Evolutionary conservation across 2,888 invertebrate species (phyloP), one percentile per base, ranked within the genome.

Genomic region (Morinoia aosen): DNA sequence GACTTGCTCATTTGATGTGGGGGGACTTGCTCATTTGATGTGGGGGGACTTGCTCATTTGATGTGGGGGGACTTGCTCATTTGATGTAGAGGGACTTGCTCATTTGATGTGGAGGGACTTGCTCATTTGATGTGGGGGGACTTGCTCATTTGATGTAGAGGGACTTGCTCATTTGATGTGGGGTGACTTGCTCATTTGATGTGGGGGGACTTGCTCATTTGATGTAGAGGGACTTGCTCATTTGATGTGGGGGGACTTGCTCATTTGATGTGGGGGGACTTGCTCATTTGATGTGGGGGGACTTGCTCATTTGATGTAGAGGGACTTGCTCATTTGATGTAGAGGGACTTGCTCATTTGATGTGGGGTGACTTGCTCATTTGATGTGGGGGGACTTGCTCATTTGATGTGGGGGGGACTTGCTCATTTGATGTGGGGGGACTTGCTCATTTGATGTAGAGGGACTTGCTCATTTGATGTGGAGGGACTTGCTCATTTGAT

Each of bases 211-310:
- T 88, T 2, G 33, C 88, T 88, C n/a, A n/a, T n/a, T n/a, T 88
- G 33, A 33, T 88, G n/a, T n/a, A 5, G 33, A 4, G 39, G 33
- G 39, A 88, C 33, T 88, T 4, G 88, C 33, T 88, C 4, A n/a
- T n/a, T n/a, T n/a, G n/a, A n/a, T n/a, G n/a, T n/a, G 91, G 91
- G 3, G 91, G 91, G 48, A 16, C 91, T 91, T 8, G 40, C 14
- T 16, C 2, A 12, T 8, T 16, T 14, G 10, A 12, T 58, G 14
- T 58, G 61, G 61, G 3, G 61, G 61, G 61, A 16, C 61, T 61
- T 61, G 61, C 14, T 19, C n/a, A n/a, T n/a, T n/a, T n/a, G n/a
- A n/a, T n/a, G n/a, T 98, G 99, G 99, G 99, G 97, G 97, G 97
- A 19, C 88, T 61, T 61, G 61, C 14, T 19, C n/a, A n/a, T n/a